A percentile compares a stretch with the other conserved stretches of the same genome.
Evolutionary conservation across 2,888 invertebrate genomes (phyloP).

Genomic region (Psylliodes chrysocephalus): DNA sequence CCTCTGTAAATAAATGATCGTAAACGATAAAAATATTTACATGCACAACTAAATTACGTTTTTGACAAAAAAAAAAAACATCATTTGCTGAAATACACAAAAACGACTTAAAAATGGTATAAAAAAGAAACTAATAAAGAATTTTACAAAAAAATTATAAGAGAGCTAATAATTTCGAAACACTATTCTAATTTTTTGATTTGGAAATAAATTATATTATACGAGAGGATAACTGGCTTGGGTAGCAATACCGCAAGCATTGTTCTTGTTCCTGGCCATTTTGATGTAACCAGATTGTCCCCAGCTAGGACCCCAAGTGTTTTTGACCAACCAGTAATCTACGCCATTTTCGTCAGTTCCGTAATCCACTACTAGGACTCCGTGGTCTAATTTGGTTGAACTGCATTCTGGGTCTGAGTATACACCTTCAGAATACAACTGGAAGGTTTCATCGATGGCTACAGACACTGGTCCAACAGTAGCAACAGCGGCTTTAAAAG

Average conservation of each 20-base stretch:
- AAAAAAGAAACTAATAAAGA: no score
- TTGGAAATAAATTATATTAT: conserved; percentile 66
- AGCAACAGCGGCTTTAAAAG: conserved; percentile 49
- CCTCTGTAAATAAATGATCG: no score
- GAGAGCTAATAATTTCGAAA: neutral
- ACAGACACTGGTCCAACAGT: conserved; percentile 52
- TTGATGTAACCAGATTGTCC: conserved; percentile 87
- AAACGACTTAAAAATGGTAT: no score
- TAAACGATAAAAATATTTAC: no score
- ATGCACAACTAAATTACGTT: no score
- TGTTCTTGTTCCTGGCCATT: conserved; percentile 85
- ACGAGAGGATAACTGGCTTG: conserved; percentile 88
- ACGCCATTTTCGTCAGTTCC: conserved; percentile 77
- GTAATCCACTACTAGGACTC: conserved; percentile 86
- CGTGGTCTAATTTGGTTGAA: conserved; percentile 80
- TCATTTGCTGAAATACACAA: no score
- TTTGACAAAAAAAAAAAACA: no score
- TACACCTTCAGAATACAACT: conserved; percentile 50
- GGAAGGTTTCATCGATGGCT: conserved; percentile 52
- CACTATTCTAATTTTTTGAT: neutral
- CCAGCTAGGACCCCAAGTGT: conserved; percentile 86
- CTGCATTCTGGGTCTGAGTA: conserved; percentile 80
- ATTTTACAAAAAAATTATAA: no score
- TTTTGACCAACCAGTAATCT: conserved; percentile 90
- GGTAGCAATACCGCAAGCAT: conserved; percentile 89